Evolutionary conservation across 2,113 vertebrate genomes (phyloP), one percentile per base, ranked within the genome.

Genomic region (Excalfactoria chinensis): DNA sequence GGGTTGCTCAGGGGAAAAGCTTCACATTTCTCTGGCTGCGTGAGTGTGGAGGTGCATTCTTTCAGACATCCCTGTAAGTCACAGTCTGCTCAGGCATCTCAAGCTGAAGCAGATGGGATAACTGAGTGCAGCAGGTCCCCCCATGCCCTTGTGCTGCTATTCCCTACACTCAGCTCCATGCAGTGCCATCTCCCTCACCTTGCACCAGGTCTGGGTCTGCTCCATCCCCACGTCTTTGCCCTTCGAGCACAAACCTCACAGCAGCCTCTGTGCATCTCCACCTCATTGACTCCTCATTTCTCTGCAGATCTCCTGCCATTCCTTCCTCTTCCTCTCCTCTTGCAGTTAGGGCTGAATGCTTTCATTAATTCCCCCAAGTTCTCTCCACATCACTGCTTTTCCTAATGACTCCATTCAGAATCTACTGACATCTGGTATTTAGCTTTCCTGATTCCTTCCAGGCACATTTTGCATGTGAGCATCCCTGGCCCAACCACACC

Each of bases 201-300:
- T 40, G 2, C 32, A 53, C 62, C 37, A 1, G 9, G n/a, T 1
- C 43, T 5, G 19, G 43, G 26, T 25, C 85, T 37, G 28, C 41
- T 48, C 56, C 72, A 6, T 41, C n/a, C 30, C 37, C 25, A 7
- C 0, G 0, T 53, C 46, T 82, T 46, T 16, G 5, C 22, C 73
- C 10, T 28, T 13, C 68, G 26, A 81, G 62, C 70, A 53, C 37
- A 60, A 84, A 78, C 34, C 77, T 86, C 78, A 0, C 4, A 0
- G 6, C 15, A 40, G 72, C 72, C 60, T 66, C 34, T 0, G 6
- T 46, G 4, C 0, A 0, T 76, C 78, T 93, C 35, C 92, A 90
- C 79, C 69, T 84, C 93, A 93, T 53, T 94, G 89, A 90, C 69
- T 75, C 46, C 77, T 93, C 74, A 55, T 78, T 93, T 78, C 73